phyloP scores from a whole-genome alignment of 2,797 vertebrate genomes.

The Phrynocephalus vlangalii region DNA sequence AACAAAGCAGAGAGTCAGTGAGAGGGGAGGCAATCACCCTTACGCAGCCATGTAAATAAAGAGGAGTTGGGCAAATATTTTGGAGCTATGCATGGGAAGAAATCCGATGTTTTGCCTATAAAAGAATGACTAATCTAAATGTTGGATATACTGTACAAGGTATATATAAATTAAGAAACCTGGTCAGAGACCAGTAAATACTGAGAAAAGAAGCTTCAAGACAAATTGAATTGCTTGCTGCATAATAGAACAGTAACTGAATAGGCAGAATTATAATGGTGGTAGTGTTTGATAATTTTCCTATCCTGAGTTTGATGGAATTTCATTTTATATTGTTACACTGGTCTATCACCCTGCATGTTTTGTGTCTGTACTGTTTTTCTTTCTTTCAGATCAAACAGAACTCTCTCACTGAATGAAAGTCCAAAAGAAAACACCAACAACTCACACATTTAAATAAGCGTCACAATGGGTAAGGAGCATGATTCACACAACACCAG shows the following conservation, averaged over 20 bases:
- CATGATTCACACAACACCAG: constrained; percentile 5
- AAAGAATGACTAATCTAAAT: neutral
- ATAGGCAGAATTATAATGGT: too few species aligned
- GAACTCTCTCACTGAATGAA: constrained; percentile 15
- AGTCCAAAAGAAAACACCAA: neutral
- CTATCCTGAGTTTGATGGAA: neutral
- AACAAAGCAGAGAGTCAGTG: too few species aligned
- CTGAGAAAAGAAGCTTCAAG: neutral
- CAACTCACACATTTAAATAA: neutral
- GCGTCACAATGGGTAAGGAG: constrained; percentile 2
- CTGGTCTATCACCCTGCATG: neutral
- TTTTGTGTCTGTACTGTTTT: neutral
- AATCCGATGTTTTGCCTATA: neutral
- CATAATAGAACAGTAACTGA: neutral
- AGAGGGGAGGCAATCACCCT: too few species aligned
- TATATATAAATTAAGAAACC: neutral
- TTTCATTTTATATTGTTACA: neutral
- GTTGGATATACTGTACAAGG: neutral
- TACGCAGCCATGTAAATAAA: too few species aligned
- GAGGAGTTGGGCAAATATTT: neutral
- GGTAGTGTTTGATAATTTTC: neutral
- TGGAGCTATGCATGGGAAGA: neutral
- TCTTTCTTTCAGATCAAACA: neutral
- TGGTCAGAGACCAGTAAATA: neutral
- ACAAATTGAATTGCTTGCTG: neutral